Percentiles rank a stretch among this genome's conserved stretches.
These are phyloP conservation scores for Drosophila novamexicana DNA, from an alignment of 1,140 invertebrate species.

Conservation along the genomic window DNA sequence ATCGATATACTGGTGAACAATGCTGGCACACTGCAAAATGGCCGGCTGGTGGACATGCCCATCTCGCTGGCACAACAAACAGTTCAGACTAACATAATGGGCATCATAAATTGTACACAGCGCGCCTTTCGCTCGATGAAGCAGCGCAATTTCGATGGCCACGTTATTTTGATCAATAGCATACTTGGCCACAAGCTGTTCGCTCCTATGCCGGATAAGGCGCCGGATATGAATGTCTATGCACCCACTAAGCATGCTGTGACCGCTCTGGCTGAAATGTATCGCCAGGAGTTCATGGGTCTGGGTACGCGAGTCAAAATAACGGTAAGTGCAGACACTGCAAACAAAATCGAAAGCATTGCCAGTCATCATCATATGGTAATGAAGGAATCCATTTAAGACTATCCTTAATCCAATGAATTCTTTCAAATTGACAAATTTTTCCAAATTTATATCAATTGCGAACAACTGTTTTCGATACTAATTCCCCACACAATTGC, in stretches of 20 bases:
- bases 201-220: conserved; percentile 64
- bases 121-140: conserved; percentile 89
- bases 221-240: conserved; percentile 86
- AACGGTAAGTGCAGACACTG: conserved; percentile 85
- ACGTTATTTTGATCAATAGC: conserved; percentile 90
- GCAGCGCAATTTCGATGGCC: conserved; percentile 87
- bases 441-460: neutral
- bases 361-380: no score
- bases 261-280: conserved; percentile 87
- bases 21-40: conserved; percentile 86
- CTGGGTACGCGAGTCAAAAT: conserved; percentile 88
- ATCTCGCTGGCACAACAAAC: conserved; percentile 85
- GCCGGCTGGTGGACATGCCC: conserved; percentile 79
- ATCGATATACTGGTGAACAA: conserved; percentile 91
- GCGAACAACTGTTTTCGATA: neutral
- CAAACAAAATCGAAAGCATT: conserved; percentile 49
- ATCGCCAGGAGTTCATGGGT: conserved; percentile 87
- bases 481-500: neutral
- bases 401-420: no score
- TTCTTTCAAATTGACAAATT: no score
- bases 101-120: conserved; percentile 87
- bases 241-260: conserved; percentile 89
- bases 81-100: conserved; percentile 90
- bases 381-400: no score
- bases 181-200: conserved; percentile 85